Percentiles rank a stretch among this genome's conserved stretches.
Conservation (phyloP, 2,888 invertebrate species). For the Eristalis arbustorum region DNA sequence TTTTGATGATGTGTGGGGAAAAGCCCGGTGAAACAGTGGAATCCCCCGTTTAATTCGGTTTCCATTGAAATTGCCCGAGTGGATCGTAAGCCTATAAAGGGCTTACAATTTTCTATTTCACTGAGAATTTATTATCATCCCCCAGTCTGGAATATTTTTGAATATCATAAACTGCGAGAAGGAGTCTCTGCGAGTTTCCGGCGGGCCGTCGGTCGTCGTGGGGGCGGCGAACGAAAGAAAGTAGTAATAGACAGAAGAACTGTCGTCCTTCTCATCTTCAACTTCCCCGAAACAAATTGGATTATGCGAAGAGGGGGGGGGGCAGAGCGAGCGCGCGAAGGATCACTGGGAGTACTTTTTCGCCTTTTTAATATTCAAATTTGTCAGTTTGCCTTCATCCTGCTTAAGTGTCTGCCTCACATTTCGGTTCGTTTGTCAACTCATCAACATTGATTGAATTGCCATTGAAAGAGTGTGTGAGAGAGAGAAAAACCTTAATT, state of each 20-base stretch:
- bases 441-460: slow-evolving; percentile 69
- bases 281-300: slow-evolving; percentile 59
- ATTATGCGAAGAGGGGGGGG: slow-evolving; percentile 50
- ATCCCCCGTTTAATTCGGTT: slow-evolving; percentile 59
- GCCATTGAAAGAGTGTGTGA: slow-evolving; percentile 21
- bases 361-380: slow-evolving; percentile 68
- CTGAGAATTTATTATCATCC: slow-evolving; percentile 70
- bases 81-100: slow-evolving; percentile 77
- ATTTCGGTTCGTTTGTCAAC: slow-evolving; percentile 63
- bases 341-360: slow-evolving; percentile 51
- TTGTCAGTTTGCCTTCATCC: slow-evolving; percentile 37
- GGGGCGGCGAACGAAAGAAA: background rate
- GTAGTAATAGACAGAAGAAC: background rate
- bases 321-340: slow-evolving; percentile 17
- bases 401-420: slow-evolving; percentile 2
- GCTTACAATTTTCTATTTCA: slow-evolving; percentile 78
- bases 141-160: slow-evolving; percentile 62
- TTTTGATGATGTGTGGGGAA: background rate
- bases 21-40: slow-evolving; percentile 22
- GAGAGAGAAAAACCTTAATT: slow-evolving; percentile 25
- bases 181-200: background rate
- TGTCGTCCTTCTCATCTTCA: background rate
- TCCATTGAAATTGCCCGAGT: slow-evolving; percentile 67
- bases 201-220: background rate
- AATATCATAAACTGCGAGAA: slow-evolving; percentile 68